A percentile compares a stretch with the other conserved stretches of the same genome.
Evolutionary conservation across 2,797 vertebrate genomes (phyloP).

Genomic region (Phoebastria nigripes): DNA sequence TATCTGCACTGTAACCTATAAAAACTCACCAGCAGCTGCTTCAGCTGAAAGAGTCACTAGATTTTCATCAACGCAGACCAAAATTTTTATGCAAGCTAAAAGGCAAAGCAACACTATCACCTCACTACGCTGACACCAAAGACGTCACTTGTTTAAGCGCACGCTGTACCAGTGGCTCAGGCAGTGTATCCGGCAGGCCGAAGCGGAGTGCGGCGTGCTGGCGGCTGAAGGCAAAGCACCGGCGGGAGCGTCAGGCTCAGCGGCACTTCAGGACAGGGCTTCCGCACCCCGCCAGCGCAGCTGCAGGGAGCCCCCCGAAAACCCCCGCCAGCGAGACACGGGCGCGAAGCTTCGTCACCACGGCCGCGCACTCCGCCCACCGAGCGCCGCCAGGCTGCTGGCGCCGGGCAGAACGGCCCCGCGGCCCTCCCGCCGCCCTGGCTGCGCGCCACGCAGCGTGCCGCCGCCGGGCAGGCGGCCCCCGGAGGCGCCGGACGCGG

Average conservation of each 20-base stretch:
- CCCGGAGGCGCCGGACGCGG: neutral
- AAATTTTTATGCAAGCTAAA: neutral
- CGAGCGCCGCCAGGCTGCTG: neutral
- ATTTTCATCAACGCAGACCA: neutral
- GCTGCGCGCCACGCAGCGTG: neutral
- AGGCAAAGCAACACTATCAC: neutral
- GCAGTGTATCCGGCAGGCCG: rapidly evolving
- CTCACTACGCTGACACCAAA: no score
- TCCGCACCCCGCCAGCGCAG: neutral
- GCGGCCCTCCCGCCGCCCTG: neutral
- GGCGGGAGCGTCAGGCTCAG: rapidly evolving
- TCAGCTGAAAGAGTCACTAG: neutral
- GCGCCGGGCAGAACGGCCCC: neutral
- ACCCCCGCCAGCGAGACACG: no score
- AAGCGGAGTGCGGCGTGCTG: rapidly evolving
- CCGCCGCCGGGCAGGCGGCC: neutral
- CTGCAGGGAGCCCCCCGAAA: neutral
- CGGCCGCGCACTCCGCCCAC: neutral
- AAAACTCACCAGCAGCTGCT: neutral
- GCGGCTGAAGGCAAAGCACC: no score
- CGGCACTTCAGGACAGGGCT: neutral
- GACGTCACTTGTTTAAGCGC: rapidly evolving
- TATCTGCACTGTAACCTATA: rapidly evolving
- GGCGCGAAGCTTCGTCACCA: neutral
- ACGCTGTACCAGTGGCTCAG: rapidly evolving